Evolutionary conservation across 2,797 vertebrate species (phyloP).

Genomic region (Orientallactaga sibirica): DNA sequence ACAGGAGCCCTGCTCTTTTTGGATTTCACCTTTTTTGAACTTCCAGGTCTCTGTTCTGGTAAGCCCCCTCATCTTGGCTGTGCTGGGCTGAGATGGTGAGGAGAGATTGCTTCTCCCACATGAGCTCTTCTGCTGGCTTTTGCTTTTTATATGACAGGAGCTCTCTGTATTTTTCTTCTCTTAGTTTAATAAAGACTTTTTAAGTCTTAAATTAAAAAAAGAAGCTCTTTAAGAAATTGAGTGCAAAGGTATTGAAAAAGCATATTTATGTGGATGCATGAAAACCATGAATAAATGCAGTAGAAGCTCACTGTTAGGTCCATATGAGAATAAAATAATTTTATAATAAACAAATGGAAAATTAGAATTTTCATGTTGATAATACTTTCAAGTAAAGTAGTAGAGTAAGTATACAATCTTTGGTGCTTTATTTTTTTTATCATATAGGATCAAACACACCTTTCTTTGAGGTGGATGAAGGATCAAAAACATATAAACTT

Average conservation of each 20-base stretch:
- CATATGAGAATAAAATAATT: neutral
- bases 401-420: neutral
- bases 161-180: too few relatives aligned
- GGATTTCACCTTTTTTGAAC: too few relatives aligned
- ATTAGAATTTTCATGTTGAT: neutral
- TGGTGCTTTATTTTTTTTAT: neutral
- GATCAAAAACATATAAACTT: neutral
- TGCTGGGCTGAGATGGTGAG: too few relatives aligned
- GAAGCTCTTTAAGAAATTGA: conserved; percentile 25
- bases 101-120: too few relatives aligned
- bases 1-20: neutral
- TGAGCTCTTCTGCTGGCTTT: too few relatives aligned
- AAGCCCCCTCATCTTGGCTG: too few relatives aligned
- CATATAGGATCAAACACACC: neutral
- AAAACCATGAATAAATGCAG: neutral
- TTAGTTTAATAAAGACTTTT: too few relatives aligned
- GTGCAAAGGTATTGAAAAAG: neutral
- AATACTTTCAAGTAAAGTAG: neutral
- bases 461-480: neutral
- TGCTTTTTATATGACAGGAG: too few relatives aligned
- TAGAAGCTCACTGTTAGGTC: neutral
- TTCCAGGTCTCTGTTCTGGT: too few relatives aligned
- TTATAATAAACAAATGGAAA: conserved; percentile 4
- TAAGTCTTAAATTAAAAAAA: too few relatives aligned
- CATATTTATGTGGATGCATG: neutral